Percentiles rank a stretch among this genome's conserved stretches.
Evolutionary conservation across 2,113 vertebrate species (phyloP).

Genomic region (Microcebus jonahi): DNA sequence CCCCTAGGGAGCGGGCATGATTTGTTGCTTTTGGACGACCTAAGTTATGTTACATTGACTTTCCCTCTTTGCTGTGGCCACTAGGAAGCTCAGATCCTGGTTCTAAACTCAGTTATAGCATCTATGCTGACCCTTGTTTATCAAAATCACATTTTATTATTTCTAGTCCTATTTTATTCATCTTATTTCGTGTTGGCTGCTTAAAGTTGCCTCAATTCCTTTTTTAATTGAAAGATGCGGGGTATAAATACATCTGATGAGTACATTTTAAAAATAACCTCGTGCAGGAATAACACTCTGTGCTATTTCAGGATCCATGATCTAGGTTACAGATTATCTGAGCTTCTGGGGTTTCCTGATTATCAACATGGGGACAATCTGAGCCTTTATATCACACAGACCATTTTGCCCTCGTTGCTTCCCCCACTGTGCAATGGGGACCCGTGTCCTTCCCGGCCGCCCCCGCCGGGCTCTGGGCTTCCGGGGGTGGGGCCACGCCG

Average conservation of each 20-base stretch:
- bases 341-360: slow-evolving; percentile 35
- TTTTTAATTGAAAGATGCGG: slow-evolving; percentile 12
- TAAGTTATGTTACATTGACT: fast-evolving
- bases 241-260: slow-evolving; percentile 56
- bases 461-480: fast-evolving
- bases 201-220: neutral
- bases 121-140: neutral
- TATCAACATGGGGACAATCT: neutral
- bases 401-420: fast-evolving
- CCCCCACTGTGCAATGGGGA: fast-evolving
- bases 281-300: neutral
- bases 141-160: neutral
- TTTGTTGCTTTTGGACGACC: neutral
- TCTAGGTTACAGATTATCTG: neutral
- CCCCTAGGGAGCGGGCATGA: fast-evolving
- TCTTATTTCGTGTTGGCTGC: neutral
- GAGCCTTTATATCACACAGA: neutral
- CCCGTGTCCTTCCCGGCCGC: fast-evolving
- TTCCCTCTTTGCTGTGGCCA: slow-evolving; percentile 36
- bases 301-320: slow-evolving; percentile 44
- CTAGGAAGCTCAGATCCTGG: slow-evolving; percentile 36
- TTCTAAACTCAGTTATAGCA: neutral
- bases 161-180: neutral
- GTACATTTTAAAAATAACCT: slow-evolving; percentile 60
- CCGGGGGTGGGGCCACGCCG: neutral